Evolutionary conservation across 1,140 invertebrate genomes (phyloP), one percentile per base, ranked within the genome.

Genomic region (Oncopodura yosiiana): DNA sequence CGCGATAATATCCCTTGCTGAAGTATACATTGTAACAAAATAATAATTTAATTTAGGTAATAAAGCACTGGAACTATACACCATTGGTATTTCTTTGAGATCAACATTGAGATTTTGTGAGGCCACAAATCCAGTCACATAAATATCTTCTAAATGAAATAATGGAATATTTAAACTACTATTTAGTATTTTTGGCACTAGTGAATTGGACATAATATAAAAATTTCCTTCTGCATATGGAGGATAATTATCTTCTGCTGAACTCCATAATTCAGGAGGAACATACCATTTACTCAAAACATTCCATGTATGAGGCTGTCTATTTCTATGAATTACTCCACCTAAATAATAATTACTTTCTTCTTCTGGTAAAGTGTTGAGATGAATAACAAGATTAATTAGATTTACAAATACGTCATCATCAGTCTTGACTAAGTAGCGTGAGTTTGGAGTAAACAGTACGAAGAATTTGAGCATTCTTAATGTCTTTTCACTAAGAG

Each of bases 211-310:
- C 14, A 59, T 50, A 5, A 59, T 27, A 34, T 59, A 59, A 37
- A 49, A 59, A 18, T 53, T 53, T 9, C 52, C 52, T 27, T 53
- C 57, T 36, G 38, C 26, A 39, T 59, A 59, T 21, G 51, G 45
- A 14, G 57, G 57, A 39, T 56, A 56, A 19, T 51, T 51, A 14
- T 51, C 18, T 27, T 42, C 34, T 24, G 38, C 27, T 23, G 27
- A 41, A 30, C 19, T 44, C 60, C 60, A 62, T 11, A 62, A 16
- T 18, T 51, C 30, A 3, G 38, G 23, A 3, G 60, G 60, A 9
- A 53, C 49, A 29, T 62, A 62, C 55, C 55, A 62, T 43, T 62
- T 58, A 18, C 53, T 55, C 18, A 54, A 60, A 2, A 53, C 30
- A 26, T 60, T 60, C 3, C n/a, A 36, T 0, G 44, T 51, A 23